Evolutionary conservation across 35 echinoderm and acorn worm species (phyloP), one percentile per base, ranked within the genome.

Genomic region (Ptychodera flava): DNA sequence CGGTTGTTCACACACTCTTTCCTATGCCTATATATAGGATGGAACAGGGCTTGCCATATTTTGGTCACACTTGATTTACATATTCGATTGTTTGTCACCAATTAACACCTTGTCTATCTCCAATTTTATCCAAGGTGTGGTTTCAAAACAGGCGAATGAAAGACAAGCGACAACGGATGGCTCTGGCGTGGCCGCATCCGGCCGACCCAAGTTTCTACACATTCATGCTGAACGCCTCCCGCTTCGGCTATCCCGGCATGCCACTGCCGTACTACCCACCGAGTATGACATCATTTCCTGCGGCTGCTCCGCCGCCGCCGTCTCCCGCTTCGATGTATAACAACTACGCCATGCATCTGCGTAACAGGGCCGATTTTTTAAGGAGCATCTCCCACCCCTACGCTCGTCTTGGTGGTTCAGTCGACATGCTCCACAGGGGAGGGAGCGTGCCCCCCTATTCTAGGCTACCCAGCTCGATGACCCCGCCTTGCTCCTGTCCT

Each of bases 101-200:
- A 35, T n/a, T 82, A 12, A n/a, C 87, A 81, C 22, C 27, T 15
- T 30, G 30, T 29, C 79, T 1, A 87, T 83, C 91, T 33, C 38
- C 37, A 36, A 53, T 84, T 80, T 87, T 28, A 78, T 37, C 77
- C 14, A 81, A 99, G 96, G 96, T 99, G 33, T 99, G 96, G 96
- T 99, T 99, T 77, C 96, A 99, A 85, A 99, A 99, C 38, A 90
- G 96, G 16, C 87, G 96, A 1, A 99, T 99, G 96, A 99, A 99
- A 36, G 93, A 94, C 76, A 99, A 99, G 35, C 85, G 96, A 30
- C 96, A 99, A 35, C 90, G 96, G 2, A 94, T 99, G 96, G 94
- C 96, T 6, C 79, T 99, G 77, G 91, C 96, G n/a, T 94, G 93
- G 93, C 92, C 93, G 0, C 96, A 97, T 76, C 91, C 92, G 31